Base-by-base conservation (phyloP, 2,113 vertebrate genomes). In the Marcusenius ussheri region DNA sequence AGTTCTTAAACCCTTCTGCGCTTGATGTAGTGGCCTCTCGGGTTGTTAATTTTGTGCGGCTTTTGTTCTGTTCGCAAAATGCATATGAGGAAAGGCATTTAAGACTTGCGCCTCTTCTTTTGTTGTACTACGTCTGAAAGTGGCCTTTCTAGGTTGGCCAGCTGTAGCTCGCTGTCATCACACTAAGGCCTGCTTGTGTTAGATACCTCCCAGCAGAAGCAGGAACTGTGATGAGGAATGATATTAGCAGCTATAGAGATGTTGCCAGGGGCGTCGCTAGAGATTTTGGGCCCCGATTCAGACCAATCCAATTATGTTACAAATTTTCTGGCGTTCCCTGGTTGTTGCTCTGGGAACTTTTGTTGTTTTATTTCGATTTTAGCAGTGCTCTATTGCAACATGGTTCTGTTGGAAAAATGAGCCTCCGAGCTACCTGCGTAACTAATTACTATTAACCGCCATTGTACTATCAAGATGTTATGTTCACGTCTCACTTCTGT, bases 401-500 rank as follows among this genome's bases (percentile, higher is more conserved):
- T n/a, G 11, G 42, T 17, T 42, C 42, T 42, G 5, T 35, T 39
- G 31, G 10, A 15, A 77, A 77, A 77, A 27, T 11, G 62, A 70
- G 35, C 42, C 74, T 80, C 5, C 13, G 5, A 19, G 35, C 74
- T 80, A 80, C 35, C 17, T 19, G 3, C 35, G 5, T 42, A 42
- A 19, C 31, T 42, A 80, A 80, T 42, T 80, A 19, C 5, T 80
- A 80, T 42, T 80, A 35, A 27, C 10, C 50, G 45, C 11, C 90
- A 84, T 90, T 90, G 90, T 92, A 91, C 92, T 92, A 90, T 89
- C 92, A 91, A 90, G 90, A 93, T 94, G 91, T 91, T 92, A 90
- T 90, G 93, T 91, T 90, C 90, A 83, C 89, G 89, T 91, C 93
- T 91, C 92, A 93, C 93, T 94, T 91, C 93, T 93, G 93, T 91